A percentile compares a stretch with the other conserved stretches of the same genome.
These are phyloP conservation scores for Hermaeophaga mercurialis DNA, from an alignment of 2,888 invertebrate species.

Conservation along the genomic window DNA sequence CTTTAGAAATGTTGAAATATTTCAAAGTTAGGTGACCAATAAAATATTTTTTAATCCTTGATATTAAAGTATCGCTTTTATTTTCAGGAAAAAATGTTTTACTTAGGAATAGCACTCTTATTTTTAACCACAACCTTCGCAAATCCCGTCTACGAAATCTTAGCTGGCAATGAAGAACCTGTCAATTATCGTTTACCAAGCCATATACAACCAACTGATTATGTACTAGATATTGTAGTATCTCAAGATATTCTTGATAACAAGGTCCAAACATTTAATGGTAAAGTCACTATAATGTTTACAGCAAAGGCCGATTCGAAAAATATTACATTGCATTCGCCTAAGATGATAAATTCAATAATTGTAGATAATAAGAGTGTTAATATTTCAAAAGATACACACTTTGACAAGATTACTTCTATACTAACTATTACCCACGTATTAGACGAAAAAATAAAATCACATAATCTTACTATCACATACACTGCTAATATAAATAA, in stretches of 20 bases:
- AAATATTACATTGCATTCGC: slow-evolving; percentile 20
- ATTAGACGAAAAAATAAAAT: not conserved
- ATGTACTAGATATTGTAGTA: slow-evolving; percentile 59
- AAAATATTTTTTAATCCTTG: too few relatives aligned
- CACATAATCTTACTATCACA: slow-evolving; percentile 20
- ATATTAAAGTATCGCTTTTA: too few relatives aligned
- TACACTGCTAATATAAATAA: slow-evolving; percentile 46
- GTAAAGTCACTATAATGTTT: slow-evolving; percentile 25
- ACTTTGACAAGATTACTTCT: slow-evolving; percentile 32
- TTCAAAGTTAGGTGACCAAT: too few relatives aligned
- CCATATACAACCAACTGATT: slow-evolving; percentile 61
- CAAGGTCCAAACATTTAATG: slow-evolving; percentile 13
- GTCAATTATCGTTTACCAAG: slow-evolving; percentile 59
- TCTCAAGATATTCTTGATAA: slow-evolving; percentile 27
- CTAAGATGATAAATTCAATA: slow-evolving; percentile 16
- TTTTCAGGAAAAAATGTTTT: slow-evolving; percentile 12
- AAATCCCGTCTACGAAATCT: slow-evolving; percentile 3
- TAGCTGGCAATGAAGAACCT: slow-evolving; percentile 32
- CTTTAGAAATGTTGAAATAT: too few relatives aligned
- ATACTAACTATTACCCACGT: slow-evolving; percentile 29
- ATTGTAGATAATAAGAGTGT: not conserved
- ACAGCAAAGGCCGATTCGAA: not conserved
- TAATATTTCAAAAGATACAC: not conserved
- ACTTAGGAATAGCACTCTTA: not conserved
- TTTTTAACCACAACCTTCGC: not conserved